Conservation (phyloP, 2,888 invertebrate species). For the Nomada flava region DNA sequence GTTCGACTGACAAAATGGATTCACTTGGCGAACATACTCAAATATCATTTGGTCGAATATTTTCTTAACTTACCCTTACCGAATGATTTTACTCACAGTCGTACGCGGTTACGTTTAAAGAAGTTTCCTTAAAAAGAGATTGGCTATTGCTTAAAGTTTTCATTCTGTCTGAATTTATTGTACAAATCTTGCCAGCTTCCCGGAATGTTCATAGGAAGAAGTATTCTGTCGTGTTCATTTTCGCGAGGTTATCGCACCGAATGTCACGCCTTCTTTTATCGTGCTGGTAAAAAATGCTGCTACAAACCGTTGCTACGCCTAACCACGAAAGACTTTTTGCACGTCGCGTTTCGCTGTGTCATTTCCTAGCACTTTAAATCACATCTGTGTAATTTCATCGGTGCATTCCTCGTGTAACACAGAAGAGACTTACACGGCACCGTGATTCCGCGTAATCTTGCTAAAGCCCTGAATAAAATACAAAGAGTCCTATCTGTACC, state of each 20-base stretch:
- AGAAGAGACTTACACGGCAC: too few species aligned
- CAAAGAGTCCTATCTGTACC: too few species aligned
- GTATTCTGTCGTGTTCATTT: neutral
- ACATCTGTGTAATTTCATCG: conserved; percentile 20
- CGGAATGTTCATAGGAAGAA: neutral
- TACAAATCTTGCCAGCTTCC: neutral
- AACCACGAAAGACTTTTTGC: conserved; percentile 17
- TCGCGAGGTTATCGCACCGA: conserved; percentile 13
- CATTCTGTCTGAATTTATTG: too few species aligned
- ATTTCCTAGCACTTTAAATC: conserved; percentile 11
- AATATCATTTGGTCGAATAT: neutral
- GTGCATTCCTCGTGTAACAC: conserved; percentile 8
- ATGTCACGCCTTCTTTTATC: conserved; percentile 18
- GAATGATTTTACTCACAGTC: neutral
- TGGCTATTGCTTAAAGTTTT: too few species aligned
- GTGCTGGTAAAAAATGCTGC: neutral
- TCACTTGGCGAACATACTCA: conserved; percentile 2
- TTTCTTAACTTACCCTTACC: neutral
- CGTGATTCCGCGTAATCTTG: neutral
- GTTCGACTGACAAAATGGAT: neutral
- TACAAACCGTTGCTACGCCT: conserved; percentile 7
- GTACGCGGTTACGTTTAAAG: too few species aligned
- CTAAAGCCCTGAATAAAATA: neutral
- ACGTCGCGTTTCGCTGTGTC: conserved; percentile 4
- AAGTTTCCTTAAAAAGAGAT: too few species aligned